phyloP scores from a whole-genome alignment of 2,113 vertebrate species.

The Poecile atricapillus region DNA sequence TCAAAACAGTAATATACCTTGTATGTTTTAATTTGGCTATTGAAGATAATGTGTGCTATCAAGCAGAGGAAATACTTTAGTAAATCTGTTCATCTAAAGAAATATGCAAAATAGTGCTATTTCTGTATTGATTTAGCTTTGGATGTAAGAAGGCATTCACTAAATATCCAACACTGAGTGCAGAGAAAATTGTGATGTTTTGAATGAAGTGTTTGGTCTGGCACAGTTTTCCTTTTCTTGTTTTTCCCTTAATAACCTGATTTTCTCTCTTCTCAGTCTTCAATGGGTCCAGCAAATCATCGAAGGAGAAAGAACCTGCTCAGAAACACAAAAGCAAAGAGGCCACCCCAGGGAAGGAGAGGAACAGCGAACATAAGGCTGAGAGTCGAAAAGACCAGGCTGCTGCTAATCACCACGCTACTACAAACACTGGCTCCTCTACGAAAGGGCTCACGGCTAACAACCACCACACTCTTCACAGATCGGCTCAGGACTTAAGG shows the following conservation, averaged over 20 bases:
- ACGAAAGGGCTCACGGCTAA: slow-evolving; percentile 78
- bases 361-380: slow-evolving; percentile 80
- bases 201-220: background rate
- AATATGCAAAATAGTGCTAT: background rate
- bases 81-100: background rate
- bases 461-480: slow-evolving; percentile 81
- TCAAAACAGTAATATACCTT: slow-evolving; percentile 8
- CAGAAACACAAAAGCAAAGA: slow-evolving; percentile 84
- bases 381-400: slow-evolving; percentile 83
- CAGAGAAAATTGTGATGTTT: background rate
- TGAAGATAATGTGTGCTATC: slow-evolving; percentile 1
- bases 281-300: slow-evolving; percentile 86
- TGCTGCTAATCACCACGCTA: slow-evolving; percentile 63
- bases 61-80: background rate
- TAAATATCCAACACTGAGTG: background rate
- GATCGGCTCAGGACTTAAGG: slow-evolving; percentile 90
- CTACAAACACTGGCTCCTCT: slow-evolving; percentile 75
- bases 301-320: slow-evolving; percentile 78
- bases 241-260: background rate
- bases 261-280: slow-evolving; percentile 76
- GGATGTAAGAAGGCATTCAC: background rate
- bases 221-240: background rate
- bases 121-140: background rate
- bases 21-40: slow-evolving; percentile 4
- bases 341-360: slow-evolving; percentile 85